Conservation (phyloP, 2,888 invertebrate genomes). For the Dromius quadrimaculatus region DNA sequence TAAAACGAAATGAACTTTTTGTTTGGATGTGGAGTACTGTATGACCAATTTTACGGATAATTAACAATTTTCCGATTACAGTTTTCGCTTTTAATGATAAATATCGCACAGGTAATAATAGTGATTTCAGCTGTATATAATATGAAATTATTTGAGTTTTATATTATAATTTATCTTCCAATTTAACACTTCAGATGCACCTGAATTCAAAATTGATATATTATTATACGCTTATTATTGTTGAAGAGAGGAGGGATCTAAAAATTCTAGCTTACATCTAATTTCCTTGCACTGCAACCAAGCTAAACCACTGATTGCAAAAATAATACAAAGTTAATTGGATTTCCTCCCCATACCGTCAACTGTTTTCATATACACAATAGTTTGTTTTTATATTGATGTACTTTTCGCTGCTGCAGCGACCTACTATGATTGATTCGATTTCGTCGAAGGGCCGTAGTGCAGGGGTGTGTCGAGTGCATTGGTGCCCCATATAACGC, state of each 20-base stretch:
- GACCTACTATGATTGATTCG: constrained; percentile 44
- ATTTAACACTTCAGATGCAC: too few relatives aligned
- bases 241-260: too few relatives aligned
- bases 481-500: neutral
- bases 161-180: constrained; percentile 13
- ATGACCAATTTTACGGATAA: constrained; percentile 43
- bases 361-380: constrained; percentile 38
- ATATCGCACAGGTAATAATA: constrained; percentile 32
- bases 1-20: constrained; percentile 43
- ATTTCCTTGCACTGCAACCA: too few relatives aligned
- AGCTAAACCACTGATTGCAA: constrained; percentile 59
- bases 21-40: constrained; percentile 31
- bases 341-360: constrained; percentile 58
- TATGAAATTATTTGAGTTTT: constrained; percentile 6
- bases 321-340: constrained; percentile 66
- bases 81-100: constrained; percentile 41
- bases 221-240: too few relatives aligned
- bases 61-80: constrained; percentile 36
- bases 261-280: too few relatives aligned
- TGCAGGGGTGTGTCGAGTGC: constrained; percentile 34
- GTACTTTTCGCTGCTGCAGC: constrained; percentile 37
- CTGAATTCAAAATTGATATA: too few relatives aligned
- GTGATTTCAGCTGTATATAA: neutral
- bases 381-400: constrained; percentile 45
- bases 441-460: constrained; percentile 30